These are phyloP conservation scores for Psophia crepitans DNA, from an alignment of 2,113 vertebrate species.

Conservation along the genomic window DNA sequence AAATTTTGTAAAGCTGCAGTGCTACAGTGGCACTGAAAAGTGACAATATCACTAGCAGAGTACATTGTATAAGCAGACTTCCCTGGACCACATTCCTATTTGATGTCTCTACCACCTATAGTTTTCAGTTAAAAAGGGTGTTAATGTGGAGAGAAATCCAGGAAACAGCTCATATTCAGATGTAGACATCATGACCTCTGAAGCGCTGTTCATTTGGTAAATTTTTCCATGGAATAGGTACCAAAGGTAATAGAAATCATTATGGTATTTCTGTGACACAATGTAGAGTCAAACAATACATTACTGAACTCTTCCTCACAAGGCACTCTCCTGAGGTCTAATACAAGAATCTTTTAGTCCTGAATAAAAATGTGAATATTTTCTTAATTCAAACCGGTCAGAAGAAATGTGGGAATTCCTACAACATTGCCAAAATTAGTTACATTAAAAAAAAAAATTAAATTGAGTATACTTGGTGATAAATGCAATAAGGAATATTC, in stretches of 20 bases:
- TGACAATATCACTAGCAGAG: neutral
- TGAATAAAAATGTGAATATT: neutral
- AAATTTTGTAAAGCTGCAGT: neutral
- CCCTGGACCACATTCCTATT: neutral
- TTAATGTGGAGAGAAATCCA: neutral
- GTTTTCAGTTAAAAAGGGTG: neutral
- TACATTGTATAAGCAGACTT: neutral
- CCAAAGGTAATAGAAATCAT: neutral
- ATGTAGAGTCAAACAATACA: neutral
- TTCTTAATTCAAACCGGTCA: neutral
- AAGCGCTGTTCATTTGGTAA: neutral
- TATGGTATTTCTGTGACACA: neutral
- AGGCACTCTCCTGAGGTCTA: fast-evolving
- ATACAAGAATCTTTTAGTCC: neutral
- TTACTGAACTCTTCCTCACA: neutral
- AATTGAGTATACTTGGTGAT: neutral
- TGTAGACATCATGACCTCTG: neutral
- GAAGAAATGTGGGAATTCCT: neutral
- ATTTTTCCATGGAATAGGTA: neutral
- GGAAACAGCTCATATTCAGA: neutral
- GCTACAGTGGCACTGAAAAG: neutral
- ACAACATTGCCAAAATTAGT: neutral
- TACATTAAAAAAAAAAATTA: neutral
- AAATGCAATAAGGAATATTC: neutral
- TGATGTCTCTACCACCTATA: neutral